Conservation (phyloP, 1,140 invertebrate genomes). For the Teleogryllus occipitalis region DNA sequence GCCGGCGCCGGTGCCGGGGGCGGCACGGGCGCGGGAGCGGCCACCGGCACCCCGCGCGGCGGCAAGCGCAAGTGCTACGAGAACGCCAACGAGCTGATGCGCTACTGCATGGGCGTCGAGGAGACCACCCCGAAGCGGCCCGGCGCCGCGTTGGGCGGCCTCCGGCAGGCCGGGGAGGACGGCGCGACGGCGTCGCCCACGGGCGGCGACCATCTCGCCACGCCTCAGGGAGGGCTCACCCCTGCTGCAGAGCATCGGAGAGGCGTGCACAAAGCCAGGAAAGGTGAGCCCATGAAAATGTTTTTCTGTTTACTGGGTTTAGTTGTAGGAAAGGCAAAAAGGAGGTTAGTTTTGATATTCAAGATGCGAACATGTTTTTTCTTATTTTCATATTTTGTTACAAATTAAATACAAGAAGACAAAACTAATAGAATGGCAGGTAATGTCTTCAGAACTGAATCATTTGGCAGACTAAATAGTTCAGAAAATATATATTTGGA, state of each 20-base stretch:
- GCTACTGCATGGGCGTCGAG: slow-evolving; percentile 57
- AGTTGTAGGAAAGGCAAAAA: neutral
- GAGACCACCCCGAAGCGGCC: slow-evolving; percentile 29
- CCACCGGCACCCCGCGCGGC: slow-evolving; percentile 26
- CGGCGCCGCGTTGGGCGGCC: neutral
- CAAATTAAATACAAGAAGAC: too few relatives aligned
- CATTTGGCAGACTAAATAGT: too few relatives aligned
- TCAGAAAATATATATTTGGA: too few relatives aligned
- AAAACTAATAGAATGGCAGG: too few relatives aligned
- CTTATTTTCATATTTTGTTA: too few relatives aligned
- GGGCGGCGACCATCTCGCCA: neutral
- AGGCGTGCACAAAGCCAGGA: slow-evolving; percentile 14
- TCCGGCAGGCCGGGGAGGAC: neutral
- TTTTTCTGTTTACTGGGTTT: neutral
- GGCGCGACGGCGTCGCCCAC: neutral
- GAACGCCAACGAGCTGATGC: slow-evolving; percentile 56
- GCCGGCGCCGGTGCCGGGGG: slow-evolving; percentile 27
- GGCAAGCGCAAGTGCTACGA: slow-evolving; percentile 57
- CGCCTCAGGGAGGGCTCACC: neutral
- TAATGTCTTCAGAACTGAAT: too few relatives aligned
- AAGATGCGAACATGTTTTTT: too few relatives aligned
- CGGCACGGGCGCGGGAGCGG: slow-evolving; percentile 28
- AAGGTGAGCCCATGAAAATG: slow-evolving; percentile 9
- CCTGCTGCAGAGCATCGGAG: slow-evolving; percentile 26
- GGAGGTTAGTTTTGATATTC: neutral